A percentile compares a stretch with the other conserved stretches of the same genome.
Evolutionary conservation across 2,113 vertebrate species (phyloP).

Genomic region (Macrotis lagotis): DNA sequence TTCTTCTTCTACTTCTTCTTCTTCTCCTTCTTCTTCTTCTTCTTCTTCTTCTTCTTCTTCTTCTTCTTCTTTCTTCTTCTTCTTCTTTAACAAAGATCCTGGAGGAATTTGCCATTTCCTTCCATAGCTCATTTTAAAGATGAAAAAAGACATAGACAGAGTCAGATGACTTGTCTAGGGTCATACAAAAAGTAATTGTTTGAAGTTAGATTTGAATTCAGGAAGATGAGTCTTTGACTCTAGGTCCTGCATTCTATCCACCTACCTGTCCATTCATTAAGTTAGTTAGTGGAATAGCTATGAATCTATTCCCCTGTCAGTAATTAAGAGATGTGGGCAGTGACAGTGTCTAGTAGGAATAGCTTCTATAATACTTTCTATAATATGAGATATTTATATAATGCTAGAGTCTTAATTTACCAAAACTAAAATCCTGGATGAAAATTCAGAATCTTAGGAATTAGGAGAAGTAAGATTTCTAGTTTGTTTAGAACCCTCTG

Average conservation of each 20-base stretch:
- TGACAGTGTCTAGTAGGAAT: not conserved
- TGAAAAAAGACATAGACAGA: not conserved
- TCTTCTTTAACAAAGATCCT: not conserved
- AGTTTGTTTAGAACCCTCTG: too few species aligned
- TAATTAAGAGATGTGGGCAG: not conserved
- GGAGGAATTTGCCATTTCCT: not conserved
- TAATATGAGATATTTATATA: not conserved
- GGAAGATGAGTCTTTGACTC: too few species aligned
- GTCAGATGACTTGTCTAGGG: not conserved
- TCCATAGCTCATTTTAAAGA: not conserved
- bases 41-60: too few species aligned
- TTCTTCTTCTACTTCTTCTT: too few species aligned
- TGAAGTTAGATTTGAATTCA: not conserved
- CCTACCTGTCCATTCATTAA: accelerated
- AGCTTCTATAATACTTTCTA: not conserved
- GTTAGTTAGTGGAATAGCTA: not conserved
- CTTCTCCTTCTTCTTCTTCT: too few species aligned
- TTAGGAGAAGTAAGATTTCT: too few species aligned
- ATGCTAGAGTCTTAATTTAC: not conserved
- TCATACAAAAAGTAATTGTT: not conserved
- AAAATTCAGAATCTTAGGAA: too few species aligned
- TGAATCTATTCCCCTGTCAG: not conserved
- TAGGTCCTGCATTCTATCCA: not conserved
- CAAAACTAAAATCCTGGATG: not conserved
- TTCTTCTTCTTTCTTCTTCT: not conserved